Conservation (phyloP, 23 tunicate species). For the Clavelina lepadiformis region DNA sequence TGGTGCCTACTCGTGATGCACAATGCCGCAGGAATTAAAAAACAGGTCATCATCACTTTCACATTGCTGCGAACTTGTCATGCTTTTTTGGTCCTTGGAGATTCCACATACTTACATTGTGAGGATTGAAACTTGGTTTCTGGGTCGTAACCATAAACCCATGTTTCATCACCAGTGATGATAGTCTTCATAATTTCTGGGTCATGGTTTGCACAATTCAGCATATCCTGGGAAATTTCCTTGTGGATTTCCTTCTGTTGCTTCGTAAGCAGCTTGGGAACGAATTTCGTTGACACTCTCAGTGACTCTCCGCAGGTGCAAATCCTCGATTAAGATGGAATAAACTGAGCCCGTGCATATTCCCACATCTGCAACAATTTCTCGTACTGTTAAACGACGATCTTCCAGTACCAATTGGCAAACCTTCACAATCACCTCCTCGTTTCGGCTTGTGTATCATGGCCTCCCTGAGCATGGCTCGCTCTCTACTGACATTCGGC, state of each 20-base stretch:
- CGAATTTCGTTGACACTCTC: slow-evolving; percentile 7
- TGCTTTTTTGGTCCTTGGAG: slow-evolving; percentile 5
- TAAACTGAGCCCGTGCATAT: slow-evolving; percentile 19
- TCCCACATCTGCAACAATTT: slow-evolving; percentile 19
- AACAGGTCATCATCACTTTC: slow-evolving; percentile 14
- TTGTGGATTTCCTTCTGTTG: slow-evolving; percentile 16
- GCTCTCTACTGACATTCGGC: slow-evolving; percentile 9
- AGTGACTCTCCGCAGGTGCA: slow-evolving; percentile 6
- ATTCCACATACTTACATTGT: slow-evolving; percentile 17
- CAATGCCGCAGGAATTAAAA: neutral
- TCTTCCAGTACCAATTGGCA: no score
- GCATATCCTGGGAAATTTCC: slow-evolving; percentile 4
- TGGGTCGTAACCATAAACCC: slow-evolving; percentile 18
- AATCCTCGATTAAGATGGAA: slow-evolving; percentile 3
- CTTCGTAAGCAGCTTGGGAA: slow-evolving; percentile 5
- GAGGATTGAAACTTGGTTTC: slow-evolving; percentile 21
- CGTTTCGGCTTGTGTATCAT: slow-evolving; percentile 12
- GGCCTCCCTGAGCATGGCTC: slow-evolving; percentile 10
- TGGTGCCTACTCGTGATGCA: neutral
- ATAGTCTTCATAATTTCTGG: slow-evolving; percentile 3
- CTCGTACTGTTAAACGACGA: neutral
- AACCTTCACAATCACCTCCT: no score
- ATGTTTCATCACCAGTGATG: slow-evolving; percentile 6
- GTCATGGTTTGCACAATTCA: slow-evolving; percentile 1
- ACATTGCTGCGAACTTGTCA: slow-evolving; percentile 15